Conservation (phyloP, 1,140 invertebrate genomes). For the Capitella teleta region DNA sequence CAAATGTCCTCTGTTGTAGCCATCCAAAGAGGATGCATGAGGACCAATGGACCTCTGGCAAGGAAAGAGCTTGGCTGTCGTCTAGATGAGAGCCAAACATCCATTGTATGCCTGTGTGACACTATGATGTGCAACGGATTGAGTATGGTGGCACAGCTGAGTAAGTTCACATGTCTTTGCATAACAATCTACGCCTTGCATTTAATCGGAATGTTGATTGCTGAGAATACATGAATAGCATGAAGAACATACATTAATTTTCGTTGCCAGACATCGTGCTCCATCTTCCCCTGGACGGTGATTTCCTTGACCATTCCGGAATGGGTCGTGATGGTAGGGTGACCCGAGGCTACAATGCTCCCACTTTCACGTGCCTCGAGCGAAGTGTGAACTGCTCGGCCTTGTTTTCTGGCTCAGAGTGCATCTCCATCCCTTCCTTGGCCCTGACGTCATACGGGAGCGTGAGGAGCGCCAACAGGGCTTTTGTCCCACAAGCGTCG, state of each 20-base stretch:
- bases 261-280: conserved; percentile 4
- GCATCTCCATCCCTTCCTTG: conserved; percentile 1
- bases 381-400: conserved; percentile 8
- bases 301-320: conserved; percentile 7
- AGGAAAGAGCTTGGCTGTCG: neutral
- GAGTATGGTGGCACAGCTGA: neutral
- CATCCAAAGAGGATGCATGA: neutral
- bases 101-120: neutral
- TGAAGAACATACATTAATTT: neutral
- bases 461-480: neutral
- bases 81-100: neutral
- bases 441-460: neutral
- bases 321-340: neutral
- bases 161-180: too few relatives aligned
- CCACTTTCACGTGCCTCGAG: conserved; percentile 9
- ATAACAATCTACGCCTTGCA: too few relatives aligned
- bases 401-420: conserved; percentile 6
- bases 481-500: neutral
- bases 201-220: too few relatives aligned
- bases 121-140: neutral
- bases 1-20: neutral
- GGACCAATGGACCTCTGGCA: neutral
- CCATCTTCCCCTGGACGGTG: conserved; percentile 9
- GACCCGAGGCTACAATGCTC: neutral
- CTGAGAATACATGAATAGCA: neutral